Evolutionary conservation across 2,797 vertebrate species (phyloP), one percentile per base, ranked within the genome.

Genomic region (Pogoniulus pusillus): DNA sequence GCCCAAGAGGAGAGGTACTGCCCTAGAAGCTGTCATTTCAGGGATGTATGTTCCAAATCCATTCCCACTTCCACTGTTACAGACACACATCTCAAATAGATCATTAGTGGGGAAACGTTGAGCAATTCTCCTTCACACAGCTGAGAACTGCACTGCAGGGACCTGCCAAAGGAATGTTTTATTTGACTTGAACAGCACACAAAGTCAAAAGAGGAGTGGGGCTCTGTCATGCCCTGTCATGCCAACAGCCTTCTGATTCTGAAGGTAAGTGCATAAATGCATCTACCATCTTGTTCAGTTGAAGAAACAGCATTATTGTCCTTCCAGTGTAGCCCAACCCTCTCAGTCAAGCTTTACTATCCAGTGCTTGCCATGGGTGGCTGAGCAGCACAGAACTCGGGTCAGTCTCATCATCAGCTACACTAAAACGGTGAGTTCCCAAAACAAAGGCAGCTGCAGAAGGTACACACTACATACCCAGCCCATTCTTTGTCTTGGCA

Each of bases 261-360:
- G 65, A 82, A 0, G 0, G 18, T 27, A 39, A 53, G 12, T 3
- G 69, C 10, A 3, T 19, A 70, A 84, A 54, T 17, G 6, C 35
- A 71, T 62, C 60, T 63, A 47, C 16, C 37, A 35, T 8, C 24
- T 76, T 59, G 7, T 4, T 74, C 58, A 49, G n/a, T 51, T 64
- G n/a, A n/a, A n/a, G n/a, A n/a, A n/a, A n/a, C n/a, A n/a, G n/a
- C n/a, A n/a, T 41, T 49, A 26, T 7, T 60, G 26, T 58, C 70
- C 75, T 64, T 29, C 22, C 43, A 73, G 53, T 3, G 6, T 3
- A 32, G 43, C 65, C 59, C 7, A 62, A 43, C 4, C 2, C 35
- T n/a, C 24, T 35, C 23, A 6, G 7, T 24, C 3, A 1, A 9
- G 3, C 29, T 80, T 74, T 32, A 34, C 60, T 26, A 49, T 23